Base-by-base conservation (phyloP, 2,888 invertebrate genomes). In the Punctoribates punctum region DNA sequence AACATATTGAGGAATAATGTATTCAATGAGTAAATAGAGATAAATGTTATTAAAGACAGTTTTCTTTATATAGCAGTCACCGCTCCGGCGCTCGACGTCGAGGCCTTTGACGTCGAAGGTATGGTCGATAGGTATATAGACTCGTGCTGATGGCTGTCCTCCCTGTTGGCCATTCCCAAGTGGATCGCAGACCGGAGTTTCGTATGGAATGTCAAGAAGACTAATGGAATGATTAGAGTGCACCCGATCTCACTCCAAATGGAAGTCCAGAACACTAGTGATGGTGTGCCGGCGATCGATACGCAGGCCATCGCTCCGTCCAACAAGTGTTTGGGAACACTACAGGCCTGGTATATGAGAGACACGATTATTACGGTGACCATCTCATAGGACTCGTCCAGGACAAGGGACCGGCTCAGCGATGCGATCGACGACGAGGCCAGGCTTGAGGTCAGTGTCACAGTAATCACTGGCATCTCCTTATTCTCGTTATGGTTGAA, bases 341-440 rank as follows among this genome's bases (percentile, higher is more conserved):
- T 65, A 15, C 29, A 29, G 8, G 65, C 34, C 17, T 29, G 6
- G 65, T 29, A 65, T 65, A 34, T 65, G 29, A 65, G 13, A 11
- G 65, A 65, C 34, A 65, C n/a, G 8, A 65, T 5, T 15, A 65
- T 65, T 2, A 65, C 65, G 4, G 29, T 29, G 5, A 65, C 11
- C 2, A 17, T 65, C 34, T 65, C 65, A 8, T 27, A 13, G 5
- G 65, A 65, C n/a, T 65, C 65, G n/a, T 17, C 34, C 65, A 65
- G 8, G 11, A 65, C 65, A 15, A 65, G 17, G 11, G 65, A 65
- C 34, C 17, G 27, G 34, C 65, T 65, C 9, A 65, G 65, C 15
- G 65, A 15, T 1, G 65, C 65, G 6, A 65, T 65, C 65, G 65
- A 65, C 17, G 65, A 65, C 27, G 65, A 65, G 65, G 65, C 65